Evolutionary conservation across 2,113 vertebrate genomes (phyloP).

Genomic region (Embiotoca jacksoni): DNA sequence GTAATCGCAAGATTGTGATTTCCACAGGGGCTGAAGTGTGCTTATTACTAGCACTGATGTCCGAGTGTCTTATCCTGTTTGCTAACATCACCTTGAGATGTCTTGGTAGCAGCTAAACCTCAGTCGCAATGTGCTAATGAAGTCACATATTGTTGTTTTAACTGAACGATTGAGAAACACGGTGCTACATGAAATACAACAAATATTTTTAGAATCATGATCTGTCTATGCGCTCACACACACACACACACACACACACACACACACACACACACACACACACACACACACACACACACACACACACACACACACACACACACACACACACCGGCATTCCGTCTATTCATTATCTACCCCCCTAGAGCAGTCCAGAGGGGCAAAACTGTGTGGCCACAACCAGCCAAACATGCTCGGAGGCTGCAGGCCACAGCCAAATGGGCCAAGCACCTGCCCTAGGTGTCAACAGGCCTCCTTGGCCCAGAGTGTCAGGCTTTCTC

Average conservation of each 20-base stretch:
- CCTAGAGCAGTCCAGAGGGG: conserved; percentile 81
- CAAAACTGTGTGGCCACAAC: conserved; percentile 70
- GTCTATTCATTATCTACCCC: conserved; percentile 78
- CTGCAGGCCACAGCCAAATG: conserved; percentile 78
- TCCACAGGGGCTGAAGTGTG: too few species aligned
- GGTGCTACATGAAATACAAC: conserved; percentile 17
- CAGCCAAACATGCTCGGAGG: conserved; percentile 77
- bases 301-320: conserved; percentile 9
- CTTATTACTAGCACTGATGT: too few species aligned
- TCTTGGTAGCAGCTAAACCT: too few species aligned
- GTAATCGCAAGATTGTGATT: too few species aligned
- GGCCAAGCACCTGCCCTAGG: conserved; percentile 78
- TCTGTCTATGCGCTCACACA: conserved; percentile 36
- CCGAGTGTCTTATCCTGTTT: too few species aligned
- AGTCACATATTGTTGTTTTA: neutral
- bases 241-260: conserved; percentile 8
- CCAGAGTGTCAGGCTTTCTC: conserved; percentile 64
- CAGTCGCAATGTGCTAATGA: too few species aligned
- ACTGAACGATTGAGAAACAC: conserved; percentile 19
- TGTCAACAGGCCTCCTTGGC: conserved; percentile 79
- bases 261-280: conserved; percentile 3
- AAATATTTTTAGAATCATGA: conserved; percentile 23
- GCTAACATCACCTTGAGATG: too few species aligned
- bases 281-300: conserved; percentile 4
- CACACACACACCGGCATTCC: conserved; percentile 56